Base-by-base conservation (phyloP, 2,888 invertebrate species). In the Eulithis prunata region DNA sequence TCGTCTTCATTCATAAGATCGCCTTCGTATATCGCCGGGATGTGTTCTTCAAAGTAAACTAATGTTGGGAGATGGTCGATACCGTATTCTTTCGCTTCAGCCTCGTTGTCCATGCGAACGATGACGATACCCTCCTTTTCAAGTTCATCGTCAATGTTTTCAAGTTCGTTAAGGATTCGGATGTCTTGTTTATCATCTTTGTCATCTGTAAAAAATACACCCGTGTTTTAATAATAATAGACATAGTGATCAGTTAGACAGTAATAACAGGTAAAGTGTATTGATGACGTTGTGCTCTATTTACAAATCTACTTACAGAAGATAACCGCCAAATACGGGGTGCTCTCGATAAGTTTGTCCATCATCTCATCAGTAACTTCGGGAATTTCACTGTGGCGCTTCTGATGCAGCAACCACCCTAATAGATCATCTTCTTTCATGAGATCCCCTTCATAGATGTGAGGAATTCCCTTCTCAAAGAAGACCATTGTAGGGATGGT, bases 301-400 rank as follows among this genome's bases (percentile, higher is more conserved):
- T 32, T 32, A 6, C 32, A 6, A 32, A 47, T 57, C 5, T 78
- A 95, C 97, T 96, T 94, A 98, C 98, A 98, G 87, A 98, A 98
- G 76, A 98, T 95, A 73, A 98, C 98, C 62, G 98, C 98, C 73
- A 98, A 94, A 83, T 95, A 97, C 65, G 96, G 95, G 32, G 96
- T 95, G 58, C 93, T 95, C 73, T 97, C 97, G 70, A 98, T 96
- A 51, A 98, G 94, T 83, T 97, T 96, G 77, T 98, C 98, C 94
- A 98, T 96, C 97, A 98, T 98, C 93, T 98, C 97, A 82, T 98
- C 97, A 8, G 98, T 98, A 28, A 98, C 95, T 90, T 97, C 97
- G 55, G 98, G 97, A 76, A 98, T 98, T 92, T 98, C 97, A 65
- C 96, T 96, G 84, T 97, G 97, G 72, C 97, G 95, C 84, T 97